Conservation (phyloP, 2,888 invertebrate genomes). For the Drosophila rubida region DNA sequence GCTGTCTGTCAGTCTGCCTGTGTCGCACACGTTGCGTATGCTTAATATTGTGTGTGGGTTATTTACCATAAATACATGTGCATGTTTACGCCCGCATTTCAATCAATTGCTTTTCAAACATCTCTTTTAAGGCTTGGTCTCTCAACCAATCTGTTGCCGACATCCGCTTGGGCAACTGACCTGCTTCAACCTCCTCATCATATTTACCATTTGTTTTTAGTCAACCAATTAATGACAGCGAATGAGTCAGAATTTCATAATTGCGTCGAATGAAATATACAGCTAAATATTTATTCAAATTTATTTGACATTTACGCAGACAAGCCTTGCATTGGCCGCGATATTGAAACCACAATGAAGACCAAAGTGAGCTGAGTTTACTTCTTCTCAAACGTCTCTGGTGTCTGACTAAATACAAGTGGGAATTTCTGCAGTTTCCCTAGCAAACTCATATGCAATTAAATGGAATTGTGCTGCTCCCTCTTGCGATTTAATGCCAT, state of each 20-base stretch:
- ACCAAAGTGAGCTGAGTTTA: background rate
- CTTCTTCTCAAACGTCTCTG: background rate
- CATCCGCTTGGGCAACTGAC: conserved; percentile 61
- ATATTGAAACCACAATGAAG: background rate
- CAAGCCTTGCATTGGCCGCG: background rate
- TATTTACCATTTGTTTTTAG: conserved; percentile 29
- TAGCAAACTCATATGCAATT: background rate
- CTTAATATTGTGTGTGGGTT: conserved; percentile 40
- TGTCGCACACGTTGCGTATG: conserved; percentile 18
- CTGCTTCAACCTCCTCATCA: conserved; percentile 24
- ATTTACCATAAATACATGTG: background rate
- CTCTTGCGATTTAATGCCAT: background rate
- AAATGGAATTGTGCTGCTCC: background rate
- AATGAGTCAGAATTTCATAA: conserved; percentile 24
- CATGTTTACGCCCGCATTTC: conserved; percentile 40
- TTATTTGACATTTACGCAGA: background rate
- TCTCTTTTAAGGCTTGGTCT: conserved; percentile 39
- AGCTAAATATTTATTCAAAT: conserved; percentile 30
- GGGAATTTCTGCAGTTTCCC: too few species aligned
- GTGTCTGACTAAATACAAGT: too few species aligned
- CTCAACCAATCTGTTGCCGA: conserved; percentile 23
- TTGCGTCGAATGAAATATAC: background rate
- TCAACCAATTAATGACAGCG: conserved; percentile 20
- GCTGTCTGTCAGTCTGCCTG: conserved; percentile 7
- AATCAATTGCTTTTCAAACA: conserved; percentile 39